A percentile compares a stretch with the other conserved stretches of the same genome.
phyloP scores from a whole-genome alignment of 2,113 vertebrate genomes.

The Barbus barbus region DNA sequence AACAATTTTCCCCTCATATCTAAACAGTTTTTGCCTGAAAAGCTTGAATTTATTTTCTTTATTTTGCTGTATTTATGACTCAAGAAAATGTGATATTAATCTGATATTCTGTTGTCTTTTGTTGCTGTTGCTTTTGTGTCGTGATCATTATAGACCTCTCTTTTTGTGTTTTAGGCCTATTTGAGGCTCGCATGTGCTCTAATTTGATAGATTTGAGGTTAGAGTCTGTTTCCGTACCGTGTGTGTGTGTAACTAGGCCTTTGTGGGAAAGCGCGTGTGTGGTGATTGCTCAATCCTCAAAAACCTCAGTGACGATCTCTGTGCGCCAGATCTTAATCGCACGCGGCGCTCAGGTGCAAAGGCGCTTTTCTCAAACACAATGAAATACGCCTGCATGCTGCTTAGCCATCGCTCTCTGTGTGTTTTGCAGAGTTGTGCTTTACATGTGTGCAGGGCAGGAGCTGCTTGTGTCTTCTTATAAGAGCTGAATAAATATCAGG shows the following conservation, averaged over 20 bases:
- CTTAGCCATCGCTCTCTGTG: background rate
- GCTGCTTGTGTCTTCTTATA: background rate
- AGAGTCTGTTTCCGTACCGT: background rate
- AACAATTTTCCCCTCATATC: too few relatives aligned
- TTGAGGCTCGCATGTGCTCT: conserved; percentile 25
- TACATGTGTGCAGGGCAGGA: background rate
- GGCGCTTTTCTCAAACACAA: conserved; percentile 27
- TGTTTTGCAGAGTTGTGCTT: conserved; percentile 7
- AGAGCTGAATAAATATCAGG: background rate
- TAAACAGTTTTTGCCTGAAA: background rate
- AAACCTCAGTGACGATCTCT: conserved; percentile 44
- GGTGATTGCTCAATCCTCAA: conserved; percentile 41
- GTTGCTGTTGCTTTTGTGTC: background rate
- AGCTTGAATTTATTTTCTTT: background rate
- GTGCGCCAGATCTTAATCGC: conserved; percentile 42
- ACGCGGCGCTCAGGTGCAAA: conserved; percentile 26
- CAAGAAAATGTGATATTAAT: background rate
- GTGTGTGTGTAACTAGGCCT: conserved; percentile 33
- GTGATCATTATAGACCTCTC: background rate
- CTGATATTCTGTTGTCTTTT: background rate
- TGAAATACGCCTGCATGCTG: background rate
- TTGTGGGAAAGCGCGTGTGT: conserved; percentile 7
- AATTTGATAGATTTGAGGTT: conserved; percentile 41
- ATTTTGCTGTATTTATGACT: too few relatives aligned
- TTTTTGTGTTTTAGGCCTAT: conserved; percentile 10